Evolutionary conservation across 2,797 vertebrate genomes (phyloP), one percentile per base, ranked within the genome.

Genomic region (Schizopygopsis pylzovi): DNA sequence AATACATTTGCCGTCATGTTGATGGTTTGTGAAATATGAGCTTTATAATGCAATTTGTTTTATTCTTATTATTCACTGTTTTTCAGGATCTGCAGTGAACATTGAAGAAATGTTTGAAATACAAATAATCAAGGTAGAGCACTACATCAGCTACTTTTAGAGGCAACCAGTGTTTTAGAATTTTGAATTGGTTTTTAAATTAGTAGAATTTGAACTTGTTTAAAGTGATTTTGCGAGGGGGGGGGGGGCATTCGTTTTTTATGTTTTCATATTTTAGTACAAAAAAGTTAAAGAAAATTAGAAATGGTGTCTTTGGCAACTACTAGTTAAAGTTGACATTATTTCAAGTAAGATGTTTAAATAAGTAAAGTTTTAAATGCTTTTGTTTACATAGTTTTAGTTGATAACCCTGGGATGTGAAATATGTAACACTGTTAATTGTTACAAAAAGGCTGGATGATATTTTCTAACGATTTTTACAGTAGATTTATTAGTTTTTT

Each of bases 121-220:
- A 81, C 89, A 90, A 0, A 89, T 94, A 80, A n/a, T 94, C 49
- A 95, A 94, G 93, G 94, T 93, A 77, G 65, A 61, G 11, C 52
- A 3, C 43, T 9, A 12, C 61, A 41, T 39, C 33, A 61, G 49
- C 12, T 33, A 16, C n/a, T 22, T 41, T 45, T 41, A 1, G 22
- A 59, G 3, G 56, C 22, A 61, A 61, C 1, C 56, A n/a, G 9
- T 4, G 4, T 15, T 11, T 59, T n/a, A 10, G 9, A 0, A 4
- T 59, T 59, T n/a, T 59, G 22, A n/a, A n/a, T 59, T 49, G 1
- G 47, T 49, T 47, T 47, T 47, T 13, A 13, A 47, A 13, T 1
- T 22, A 22, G 54, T 22, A 1, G 22, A 22, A 6, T 56, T 56
- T 20, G 49, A 22, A 16, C 2, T 54, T 41, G 41, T 43, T 43